These are phyloP conservation scores for Miniopterus natalensis DNA, from an alignment of 2,113 vertebrate species.

Conservation along the genomic window DNA sequence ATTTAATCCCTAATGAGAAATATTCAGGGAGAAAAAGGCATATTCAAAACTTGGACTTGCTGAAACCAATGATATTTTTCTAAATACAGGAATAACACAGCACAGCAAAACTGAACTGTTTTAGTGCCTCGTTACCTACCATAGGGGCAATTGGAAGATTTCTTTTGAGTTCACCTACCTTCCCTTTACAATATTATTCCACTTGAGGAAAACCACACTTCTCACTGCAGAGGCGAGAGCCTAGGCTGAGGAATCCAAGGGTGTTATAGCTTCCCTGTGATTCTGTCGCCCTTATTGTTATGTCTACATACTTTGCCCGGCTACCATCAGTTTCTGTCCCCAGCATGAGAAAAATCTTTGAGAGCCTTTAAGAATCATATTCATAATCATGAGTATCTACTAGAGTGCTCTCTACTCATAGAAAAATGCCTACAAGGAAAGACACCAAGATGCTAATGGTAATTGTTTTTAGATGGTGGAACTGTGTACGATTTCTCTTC, in stretches of 20 bases:
- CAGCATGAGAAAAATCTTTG: background rate
- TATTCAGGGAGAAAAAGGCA: background rate
- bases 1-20: background rate
- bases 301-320: background rate
- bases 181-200: background rate
- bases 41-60: background rate
- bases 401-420: background rate
- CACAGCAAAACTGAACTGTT: background rate
- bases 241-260: background rate
- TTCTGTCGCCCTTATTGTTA: background rate
- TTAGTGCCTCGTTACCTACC: background rate
- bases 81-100: background rate
- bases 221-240: background rate
- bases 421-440: background rate
- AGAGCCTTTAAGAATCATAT: background rate
- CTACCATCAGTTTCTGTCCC: background rate
- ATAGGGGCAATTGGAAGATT: background rate
- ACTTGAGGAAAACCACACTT: constrained; percentile 15
- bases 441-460: background rate
- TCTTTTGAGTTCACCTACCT: background rate
- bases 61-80: background rate
- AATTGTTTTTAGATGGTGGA: background rate
- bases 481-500: background rate
- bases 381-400: background rate
- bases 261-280: background rate